Base-by-base conservation (phyloP, 2,113 vertebrate genomes). In the Lophius piscatorius region DNA sequence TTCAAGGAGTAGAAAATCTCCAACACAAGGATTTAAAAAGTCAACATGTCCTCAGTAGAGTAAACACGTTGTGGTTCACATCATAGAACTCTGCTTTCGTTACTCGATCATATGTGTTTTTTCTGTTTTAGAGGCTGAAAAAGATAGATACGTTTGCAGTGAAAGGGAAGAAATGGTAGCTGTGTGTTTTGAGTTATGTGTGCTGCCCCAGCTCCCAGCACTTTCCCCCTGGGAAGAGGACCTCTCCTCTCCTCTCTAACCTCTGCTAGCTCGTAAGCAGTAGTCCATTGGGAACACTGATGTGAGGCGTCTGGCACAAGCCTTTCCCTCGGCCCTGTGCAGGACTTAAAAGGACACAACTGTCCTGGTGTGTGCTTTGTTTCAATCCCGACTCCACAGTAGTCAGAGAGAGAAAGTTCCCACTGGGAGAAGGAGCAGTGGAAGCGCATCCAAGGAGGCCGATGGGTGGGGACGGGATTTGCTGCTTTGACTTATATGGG, bases 261-360 rank as follows among this genome's bases (percentile, higher is more conserved):
- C 88, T 81, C 78, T 76, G 63, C 71, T 24, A 78, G 63, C 65
- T 80, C 78, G 79, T 84, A 83, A 87, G 90, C 80, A 76, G 73
- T 70, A 63, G 73, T 79, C 84, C 75, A 76, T 77, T 90, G 90
- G 84, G 85, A 90, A 83, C 70, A 70, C 77, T 78, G 79, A 74
- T 51, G 80, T 47, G 70, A 75, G 66, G 76, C 71, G 68, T 81
- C 80, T 83, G 79, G 54, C 52, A 14, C 58, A 20, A 65, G 75
- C 68, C 76, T 80, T 86, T 82, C 78, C 83, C 84, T 82, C 48
- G 11, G 66, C 69, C 80, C 70, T 60, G 63, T 63, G 24, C 67
- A 48, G 74, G 82, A 83, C 83, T 83, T 85, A 84, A 84, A 89
- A 88, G 79, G 82, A 79, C 81, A 84, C 77, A 70, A 83, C 82